phyloP scores from a whole-genome alignment of 1,140 invertebrate species.

The Watersipora subatra region DNA sequence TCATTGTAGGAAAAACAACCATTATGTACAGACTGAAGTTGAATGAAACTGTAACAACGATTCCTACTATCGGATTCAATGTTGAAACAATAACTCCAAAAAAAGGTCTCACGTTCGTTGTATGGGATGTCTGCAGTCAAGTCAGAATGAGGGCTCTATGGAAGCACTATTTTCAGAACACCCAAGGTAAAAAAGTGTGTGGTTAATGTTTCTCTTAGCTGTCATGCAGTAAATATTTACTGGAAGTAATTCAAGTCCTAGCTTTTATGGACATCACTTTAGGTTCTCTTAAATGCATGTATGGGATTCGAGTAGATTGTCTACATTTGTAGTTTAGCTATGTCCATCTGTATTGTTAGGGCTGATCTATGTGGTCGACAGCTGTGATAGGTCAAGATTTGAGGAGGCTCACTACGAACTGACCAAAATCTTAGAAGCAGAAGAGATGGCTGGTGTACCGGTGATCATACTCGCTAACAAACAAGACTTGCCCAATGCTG shows the following conservation, averaged over 20 bases:
- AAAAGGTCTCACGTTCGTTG: slow-evolving; percentile 41
- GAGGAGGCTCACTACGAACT: slow-evolving; percentile 87
- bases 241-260: background rate
- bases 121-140: slow-evolving; percentile 43
- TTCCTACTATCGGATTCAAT: slow-evolving; percentile 38
- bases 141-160: slow-evolving; percentile 39
- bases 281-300: background rate
- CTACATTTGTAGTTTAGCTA: slow-evolving; percentile 4
- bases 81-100: slow-evolving; percentile 27
- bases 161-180: slow-evolving; percentile 39
- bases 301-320: background rate
- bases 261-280: background rate
- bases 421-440: slow-evolving; percentile 78
- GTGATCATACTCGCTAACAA: slow-evolving; percentile 37
- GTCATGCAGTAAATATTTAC: background rate
- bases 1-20: slow-evolving; percentile 47
- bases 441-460: slow-evolving; percentile 29
- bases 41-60: slow-evolving; percentile 46
- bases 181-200: slow-evolving; percentile 40
- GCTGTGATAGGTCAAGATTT: slow-evolving; percentile 90
- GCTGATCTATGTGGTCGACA: slow-evolving; percentile 94
- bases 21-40: slow-evolving; percentile 98
- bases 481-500: slow-evolving; percentile 23
- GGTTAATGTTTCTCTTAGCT: slow-evolving; percentile 8
- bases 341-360: slow-evolving; percentile 40